A percentile compares a stretch with the other conserved stretches of the same genome.
Evolutionary conservation across 2,888 invertebrate genomes (phyloP).

Genomic region (Drosophila cyrtoloma): DNA sequence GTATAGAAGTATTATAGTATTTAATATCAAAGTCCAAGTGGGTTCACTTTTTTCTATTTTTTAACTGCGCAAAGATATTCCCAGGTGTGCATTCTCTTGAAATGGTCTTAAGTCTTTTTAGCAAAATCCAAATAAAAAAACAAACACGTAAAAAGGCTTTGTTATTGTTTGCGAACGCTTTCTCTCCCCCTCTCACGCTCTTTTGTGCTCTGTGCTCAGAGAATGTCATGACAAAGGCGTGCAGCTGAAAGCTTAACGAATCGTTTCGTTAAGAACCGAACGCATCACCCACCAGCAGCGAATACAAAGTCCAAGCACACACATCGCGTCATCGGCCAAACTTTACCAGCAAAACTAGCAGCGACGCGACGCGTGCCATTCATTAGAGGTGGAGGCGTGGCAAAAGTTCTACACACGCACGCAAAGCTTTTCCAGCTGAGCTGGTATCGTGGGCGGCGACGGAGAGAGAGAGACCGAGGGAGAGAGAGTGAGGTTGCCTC

Average conservation of each 20-base stretch:
- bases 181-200: neutral
- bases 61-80: constrained; percentile 10
- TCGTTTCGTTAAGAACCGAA: constrained; percentile 21
- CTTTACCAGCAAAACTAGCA: constrained; percentile 32
- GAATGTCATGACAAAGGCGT: constrained; percentile 18
- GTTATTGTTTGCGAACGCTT: constrained; percentile 9
- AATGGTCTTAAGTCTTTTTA: constrained; percentile 7
- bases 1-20: neutral
- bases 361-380: constrained; percentile 49
- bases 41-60: neutral
- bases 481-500: constrained; percentile 1
- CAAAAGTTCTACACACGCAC: constrained; percentile 12
- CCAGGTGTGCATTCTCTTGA: constrained; percentile 28
- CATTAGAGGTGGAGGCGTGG: constrained; percentile 37
- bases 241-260: constrained; percentile 29
- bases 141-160: constrained; percentile 8
- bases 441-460: constrained; percentile 5
- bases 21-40: constrained; percentile 42
- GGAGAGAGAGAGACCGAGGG: neutral
- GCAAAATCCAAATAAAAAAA: constrained; percentile 6
- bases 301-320: constrained; percentile 61
- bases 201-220: neutral
- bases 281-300: constrained; percentile 37
- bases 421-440: constrained; percentile 37
- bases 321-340: constrained; percentile 56